Evolutionary conservation across 2,888 invertebrate genomes (phyloP).

Genomic region (Coenonympha arcania): DNA sequence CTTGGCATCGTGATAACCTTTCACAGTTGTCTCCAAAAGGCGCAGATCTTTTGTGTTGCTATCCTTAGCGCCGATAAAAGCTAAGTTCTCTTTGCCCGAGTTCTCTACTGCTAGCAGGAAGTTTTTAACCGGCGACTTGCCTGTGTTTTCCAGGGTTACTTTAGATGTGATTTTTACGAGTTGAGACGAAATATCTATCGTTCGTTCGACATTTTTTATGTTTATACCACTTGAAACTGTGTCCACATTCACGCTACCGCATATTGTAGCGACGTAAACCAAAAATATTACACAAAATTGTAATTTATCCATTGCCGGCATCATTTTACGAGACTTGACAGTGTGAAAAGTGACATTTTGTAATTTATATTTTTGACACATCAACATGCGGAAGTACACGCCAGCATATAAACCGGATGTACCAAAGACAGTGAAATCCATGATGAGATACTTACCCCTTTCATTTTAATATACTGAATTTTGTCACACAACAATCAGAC

Average conservation of each 20-base stretch:
- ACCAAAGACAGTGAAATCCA: background rate
- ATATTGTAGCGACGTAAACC: slow-evolving; percentile 43
- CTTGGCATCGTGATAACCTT: slow-evolving; percentile 61
- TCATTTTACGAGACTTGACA: slow-evolving; percentile 32
- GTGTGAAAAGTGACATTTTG: slow-evolving; percentile 39
- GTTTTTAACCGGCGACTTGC: slow-evolving; percentile 79
- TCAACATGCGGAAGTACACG: slow-evolving; percentile 67
- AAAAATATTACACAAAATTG: slow-evolving; percentile 51
- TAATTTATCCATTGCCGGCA: slow-evolving; percentile 63
- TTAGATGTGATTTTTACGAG: slow-evolving; percentile 87
- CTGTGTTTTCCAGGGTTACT: slow-evolving; percentile 87
- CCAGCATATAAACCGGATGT: slow-evolving; percentile 36
- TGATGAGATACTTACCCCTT: no score
- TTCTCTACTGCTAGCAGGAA: slow-evolving; percentile 83
- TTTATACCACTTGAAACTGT: slow-evolving; percentile 74
- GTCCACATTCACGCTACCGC: slow-evolving; percentile 54
- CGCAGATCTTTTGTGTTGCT: slow-evolving; percentile 74
- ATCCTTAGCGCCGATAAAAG: slow-evolving; percentile 83
- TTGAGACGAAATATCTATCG: slow-evolving; percentile 90
- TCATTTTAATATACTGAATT: no score
- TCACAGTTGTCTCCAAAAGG: slow-evolving; percentile 66
- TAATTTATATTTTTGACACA: slow-evolving; percentile 38
- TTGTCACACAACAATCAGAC: no score
- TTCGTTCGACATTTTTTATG: slow-evolving; percentile 87
- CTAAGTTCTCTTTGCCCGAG: slow-evolving; percentile 75